These are phyloP conservation scores for Coregonus suidteri DNA, from an alignment of 2,797 vertebrate species.

Conservation along the genomic window DNA sequence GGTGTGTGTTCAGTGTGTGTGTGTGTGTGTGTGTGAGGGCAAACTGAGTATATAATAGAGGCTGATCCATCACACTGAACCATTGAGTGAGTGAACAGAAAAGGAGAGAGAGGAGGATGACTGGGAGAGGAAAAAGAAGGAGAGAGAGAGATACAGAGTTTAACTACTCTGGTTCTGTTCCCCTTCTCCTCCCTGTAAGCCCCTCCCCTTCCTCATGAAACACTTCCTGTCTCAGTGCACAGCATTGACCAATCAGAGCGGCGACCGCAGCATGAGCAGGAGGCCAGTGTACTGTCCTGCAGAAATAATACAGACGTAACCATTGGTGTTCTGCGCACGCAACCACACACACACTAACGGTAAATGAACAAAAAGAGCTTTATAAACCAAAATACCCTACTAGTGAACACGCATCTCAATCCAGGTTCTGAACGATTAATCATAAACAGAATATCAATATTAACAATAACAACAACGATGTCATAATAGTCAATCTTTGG, in stretches of 20 bases:
- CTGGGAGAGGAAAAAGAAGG: not conserved
- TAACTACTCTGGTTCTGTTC: not conserved
- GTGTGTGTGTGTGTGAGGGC: no score
- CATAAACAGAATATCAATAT: slow-evolving; percentile 45
- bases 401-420: slow-evolving; percentile 61
- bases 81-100: not conserved
- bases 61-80: not conserved
- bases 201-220: not conserved
- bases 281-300: slow-evolving; percentile 87
- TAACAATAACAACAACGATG: slow-evolving; percentile 32
- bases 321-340: slow-evolving; percentile 45
- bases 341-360: slow-evolving; percentile 72
- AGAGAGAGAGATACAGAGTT: not conserved
- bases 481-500: slow-evolving; percentile 62
- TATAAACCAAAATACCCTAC: slow-evolving; percentile 23
- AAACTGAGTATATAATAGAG: no score
- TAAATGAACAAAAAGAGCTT: slow-evolving; percentile 4
- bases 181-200: not conserved
- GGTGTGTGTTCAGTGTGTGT: no score
- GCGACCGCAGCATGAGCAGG: slow-evolving; percentile 58
- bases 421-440: slow-evolving; percentile 59
- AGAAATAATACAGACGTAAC: slow-evolving; percentile 80
- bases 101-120: not conserved
- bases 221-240: slow-evolving; percentile 76
- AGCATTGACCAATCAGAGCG: slow-evolving; percentile 60